phyloP scores from a whole-genome alignment of 2,113 vertebrate species.

The Ploceus nigricollis region DNA sequence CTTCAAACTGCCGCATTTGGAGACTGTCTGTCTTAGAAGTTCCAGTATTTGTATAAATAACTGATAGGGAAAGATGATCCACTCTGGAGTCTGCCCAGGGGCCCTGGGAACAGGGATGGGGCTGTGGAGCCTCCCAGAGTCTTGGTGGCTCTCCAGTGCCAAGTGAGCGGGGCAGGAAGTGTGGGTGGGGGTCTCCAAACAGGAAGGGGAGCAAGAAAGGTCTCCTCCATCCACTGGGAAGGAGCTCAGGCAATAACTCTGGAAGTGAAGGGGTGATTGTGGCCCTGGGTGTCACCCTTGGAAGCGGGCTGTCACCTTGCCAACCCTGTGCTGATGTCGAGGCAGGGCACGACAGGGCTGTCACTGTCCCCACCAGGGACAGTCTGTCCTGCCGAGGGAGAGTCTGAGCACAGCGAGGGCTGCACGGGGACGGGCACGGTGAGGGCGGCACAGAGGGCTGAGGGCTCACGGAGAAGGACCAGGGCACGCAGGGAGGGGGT shows the following conservation, averaged over 20 bases:
- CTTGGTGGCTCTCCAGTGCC: neutral
- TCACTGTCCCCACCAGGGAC: neutral
- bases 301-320: neutral
- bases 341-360: neutral
- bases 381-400: neutral
- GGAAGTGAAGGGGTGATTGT: neutral
- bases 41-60: constrained; percentile 23
- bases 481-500: fast-evolving
- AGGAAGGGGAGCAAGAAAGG: neutral
- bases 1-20: constrained; percentile 27
- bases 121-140: neutral
- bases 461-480: fast-evolving
- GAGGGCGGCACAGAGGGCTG: neutral
- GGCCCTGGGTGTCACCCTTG: fast-evolving
- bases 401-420: fast-evolving
- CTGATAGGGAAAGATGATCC: constrained; percentile 13
- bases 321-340: fast-evolving
- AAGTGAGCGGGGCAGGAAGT: fast-evolving
- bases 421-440: fast-evolving
- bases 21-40: neutral
- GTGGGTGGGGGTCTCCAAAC: neutral
- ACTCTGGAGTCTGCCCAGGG: neutral
- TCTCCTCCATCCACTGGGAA: neutral
- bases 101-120: neutral
- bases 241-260: neutral